A percentile compares a stretch with the other conserved stretches of the same genome.
Evolutionary conservation across 2,113 vertebrate genomes (phyloP).

Genomic region (Tylochromis polylepis): DNA sequence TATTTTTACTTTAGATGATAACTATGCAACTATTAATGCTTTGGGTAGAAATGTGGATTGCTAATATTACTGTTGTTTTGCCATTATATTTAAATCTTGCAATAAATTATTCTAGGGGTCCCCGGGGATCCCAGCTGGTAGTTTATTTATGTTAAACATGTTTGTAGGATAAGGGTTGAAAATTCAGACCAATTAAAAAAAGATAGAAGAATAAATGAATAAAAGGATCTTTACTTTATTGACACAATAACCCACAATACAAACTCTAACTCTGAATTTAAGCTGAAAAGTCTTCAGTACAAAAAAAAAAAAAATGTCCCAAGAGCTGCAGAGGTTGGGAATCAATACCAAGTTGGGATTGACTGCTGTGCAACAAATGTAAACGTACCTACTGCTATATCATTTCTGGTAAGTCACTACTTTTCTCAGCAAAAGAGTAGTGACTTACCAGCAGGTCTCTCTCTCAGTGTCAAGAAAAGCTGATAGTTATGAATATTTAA

Average conservation of each 20-base stretch:
- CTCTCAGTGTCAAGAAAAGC: neutral
- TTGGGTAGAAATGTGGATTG: neutral
- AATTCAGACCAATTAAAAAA: neutral
- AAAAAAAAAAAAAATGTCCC: neutral
- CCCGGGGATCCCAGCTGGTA: too few species aligned
- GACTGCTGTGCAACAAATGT: neutral
- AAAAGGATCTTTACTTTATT: neutral
- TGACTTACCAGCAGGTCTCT: too few species aligned
- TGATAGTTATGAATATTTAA: neutral
- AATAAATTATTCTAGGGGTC: neutral
- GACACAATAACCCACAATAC: neutral
- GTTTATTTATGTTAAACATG: too few species aligned
- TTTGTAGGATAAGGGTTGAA: neutral
- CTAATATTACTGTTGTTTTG: neutral
- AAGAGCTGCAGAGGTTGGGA: neutral
- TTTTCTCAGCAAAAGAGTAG: neutral
- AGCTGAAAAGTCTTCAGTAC: too few species aligned
- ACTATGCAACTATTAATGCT: neutral
- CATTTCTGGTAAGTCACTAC: neutral
- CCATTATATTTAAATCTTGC: neutral
- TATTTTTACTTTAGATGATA: neutral
- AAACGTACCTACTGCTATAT: neutral
- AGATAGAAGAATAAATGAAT: neutral
- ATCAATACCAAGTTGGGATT: neutral
- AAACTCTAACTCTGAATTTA: too few species aligned